Evolutionary conservation across 1,140 invertebrate species (phyloP), one percentile per base, ranked within the genome.

Genomic region (Hermetia illucens): DNA sequence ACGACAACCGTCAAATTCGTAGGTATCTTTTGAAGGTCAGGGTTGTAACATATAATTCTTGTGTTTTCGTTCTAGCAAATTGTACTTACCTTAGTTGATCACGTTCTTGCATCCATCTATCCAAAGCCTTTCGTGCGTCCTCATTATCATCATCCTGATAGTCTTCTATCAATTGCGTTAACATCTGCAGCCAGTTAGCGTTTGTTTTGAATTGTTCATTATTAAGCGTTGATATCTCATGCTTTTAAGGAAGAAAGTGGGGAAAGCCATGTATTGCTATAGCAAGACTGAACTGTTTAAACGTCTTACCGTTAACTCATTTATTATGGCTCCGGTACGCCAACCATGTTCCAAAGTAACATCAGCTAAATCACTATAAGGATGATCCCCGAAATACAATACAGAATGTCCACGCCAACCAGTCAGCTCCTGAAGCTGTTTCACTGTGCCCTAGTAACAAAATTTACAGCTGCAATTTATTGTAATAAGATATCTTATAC

Each of bases 271-370:
- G 18, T n/a, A n/a, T n/a, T n/a, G n/a, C n/a, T n/a, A n/a, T n/a
- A n/a, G n/a, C n/a, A n/a, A n/a, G n/a, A 27, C 13, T 27, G 13
- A 34, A 21, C 16, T 17, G 8, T 31, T 39, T 25, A 12, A 25
- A 43, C 34, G 32, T 54, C 56, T 61, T 60, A 88, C 82, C 31
- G 74, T 79, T 13, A 96, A 64, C 65, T 98, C 93, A 44, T 84
- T 86, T 35, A 98, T 94, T 38, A 98, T 96, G n/a, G 93, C 93
- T 3, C 91, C 92, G 6, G 94, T 98, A 50, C 90, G 74, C 92
- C 93, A 97, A 17, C 92, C 91, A 64, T 95, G 88, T 58, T 93
- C 82, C 8, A 97, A 64, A 1, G 91, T 95, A 3, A 93, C 87
- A 67, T 97, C 93, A 3, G 92, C 93, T 38, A 98, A 68, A 66